Percentiles rank a stretch among this genome's conserved stretches.
phyloP scores from a whole-genome alignment of 2,888 invertebrate species.

The Caenorhabditis drosophilae region DNA sequence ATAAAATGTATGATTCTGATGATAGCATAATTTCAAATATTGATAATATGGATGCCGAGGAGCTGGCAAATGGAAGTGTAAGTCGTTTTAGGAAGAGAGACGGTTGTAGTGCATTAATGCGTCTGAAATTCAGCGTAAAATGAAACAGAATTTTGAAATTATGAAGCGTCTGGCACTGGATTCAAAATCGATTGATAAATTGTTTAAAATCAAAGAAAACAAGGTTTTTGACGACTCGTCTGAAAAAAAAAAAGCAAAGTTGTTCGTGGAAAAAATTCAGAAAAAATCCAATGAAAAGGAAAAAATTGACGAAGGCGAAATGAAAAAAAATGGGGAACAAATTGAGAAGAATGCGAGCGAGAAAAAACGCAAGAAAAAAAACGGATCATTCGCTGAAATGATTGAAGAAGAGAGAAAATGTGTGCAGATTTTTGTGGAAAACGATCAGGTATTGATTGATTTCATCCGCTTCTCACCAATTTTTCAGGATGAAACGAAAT shows the following conservation, averaged over 20 bases:
- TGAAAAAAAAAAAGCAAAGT: no score
- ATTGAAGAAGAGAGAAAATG: background rate
- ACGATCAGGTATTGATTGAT: background rate
- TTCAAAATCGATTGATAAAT: constrained; percentile 2
- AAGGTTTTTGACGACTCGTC: background rate
- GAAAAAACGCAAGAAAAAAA: no score
- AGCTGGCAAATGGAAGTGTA: constrained; percentile 11
- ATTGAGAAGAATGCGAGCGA: no score
- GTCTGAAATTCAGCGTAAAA: background rate
- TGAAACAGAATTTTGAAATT: constrained; percentile 3
- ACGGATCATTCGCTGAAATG: no score
- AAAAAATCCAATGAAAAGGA: background rate
- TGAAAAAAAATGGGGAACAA: background rate
- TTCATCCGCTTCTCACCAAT: no score
- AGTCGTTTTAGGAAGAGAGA: background rate
- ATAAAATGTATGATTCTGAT: constrained; percentile 19
- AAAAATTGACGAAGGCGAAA: background rate
- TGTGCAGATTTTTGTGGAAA: background rate
- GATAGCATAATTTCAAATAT: constrained; percentile 28
- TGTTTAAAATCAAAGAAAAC: constrained; percentile 5
- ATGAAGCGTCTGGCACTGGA: constrained; percentile 2
- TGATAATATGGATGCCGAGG: constrained; percentile 22
- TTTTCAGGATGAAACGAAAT: constrained; percentile 13
- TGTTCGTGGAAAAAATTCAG: no score
- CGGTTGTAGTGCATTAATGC: background rate